These are phyloP conservation scores for Drosophila mauritiana DNA, from an alignment of 1,140 invertebrate genomes.

Conservation along the genomic window DNA sequence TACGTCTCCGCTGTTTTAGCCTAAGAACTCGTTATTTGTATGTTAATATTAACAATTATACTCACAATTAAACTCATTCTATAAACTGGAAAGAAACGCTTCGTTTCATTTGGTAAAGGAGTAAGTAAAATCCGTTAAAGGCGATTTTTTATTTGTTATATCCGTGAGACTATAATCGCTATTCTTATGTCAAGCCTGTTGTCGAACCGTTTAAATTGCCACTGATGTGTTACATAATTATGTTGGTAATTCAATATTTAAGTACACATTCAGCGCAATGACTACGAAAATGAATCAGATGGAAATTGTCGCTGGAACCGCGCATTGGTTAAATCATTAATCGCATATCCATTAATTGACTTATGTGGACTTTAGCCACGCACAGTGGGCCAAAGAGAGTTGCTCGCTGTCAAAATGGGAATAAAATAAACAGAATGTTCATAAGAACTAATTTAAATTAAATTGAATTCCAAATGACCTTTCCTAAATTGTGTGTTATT, in stretches of 20 bases:
- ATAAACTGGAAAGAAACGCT: not conserved
- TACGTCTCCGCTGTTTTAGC: conserved; percentile 8
- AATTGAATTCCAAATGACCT: no score
- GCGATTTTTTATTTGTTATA: no score
- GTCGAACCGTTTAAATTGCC: conserved; percentile 5
- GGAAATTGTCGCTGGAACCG: not conserved
- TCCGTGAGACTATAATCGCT: not conserved
- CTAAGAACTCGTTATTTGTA: conserved; percentile 22
- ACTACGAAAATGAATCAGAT: conserved; percentile 8
- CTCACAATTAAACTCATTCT: conserved; percentile 15
- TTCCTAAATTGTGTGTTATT: not conserved
- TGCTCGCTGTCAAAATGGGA: no score
- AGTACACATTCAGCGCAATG: conserved; percentile 6
- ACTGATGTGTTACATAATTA: conserved; percentile 8
- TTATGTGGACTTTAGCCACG: conserved; percentile 48
- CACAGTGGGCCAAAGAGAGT: not conserved
- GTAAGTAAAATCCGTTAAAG: no score
- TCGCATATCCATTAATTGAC: conserved; percentile 65
- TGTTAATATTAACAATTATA: conserved; percentile 26
- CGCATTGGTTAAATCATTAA: conserved; percentile 51
- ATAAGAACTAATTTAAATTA: no score
- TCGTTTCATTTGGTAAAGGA: no score
- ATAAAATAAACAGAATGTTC: not conserved
- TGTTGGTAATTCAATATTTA: conserved; percentile 14
- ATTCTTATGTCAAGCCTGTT: not conserved